Percentiles rank a stretch among this genome's conserved stretches.
These are phyloP conservation scores for Eupithecia pulchellata DNA, from an alignment of 2,888 invertebrate species.

Conservation along the genomic window DNA sequence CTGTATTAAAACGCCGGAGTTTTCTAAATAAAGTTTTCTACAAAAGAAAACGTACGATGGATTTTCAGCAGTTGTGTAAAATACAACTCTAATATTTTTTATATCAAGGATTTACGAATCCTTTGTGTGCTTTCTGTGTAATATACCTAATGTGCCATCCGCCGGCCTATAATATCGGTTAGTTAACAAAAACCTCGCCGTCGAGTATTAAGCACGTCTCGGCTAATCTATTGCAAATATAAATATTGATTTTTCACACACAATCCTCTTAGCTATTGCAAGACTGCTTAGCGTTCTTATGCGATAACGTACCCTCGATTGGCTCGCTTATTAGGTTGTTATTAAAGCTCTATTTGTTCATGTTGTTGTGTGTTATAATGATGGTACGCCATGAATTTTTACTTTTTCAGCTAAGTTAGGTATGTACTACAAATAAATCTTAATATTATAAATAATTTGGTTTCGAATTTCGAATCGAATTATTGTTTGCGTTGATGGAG, in stretches of 20 bases:
- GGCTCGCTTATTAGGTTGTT: neutral
- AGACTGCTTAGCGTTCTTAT: slow-evolving; percentile 28
- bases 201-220: slow-evolving; percentile 52
- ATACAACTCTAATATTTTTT: too few species aligned
- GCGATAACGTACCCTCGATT: neutral
- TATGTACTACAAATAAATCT: too few species aligned
- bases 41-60: too few species aligned
- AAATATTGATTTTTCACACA: slow-evolving; percentile 50
- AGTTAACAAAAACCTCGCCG: slow-evolving; percentile 51
- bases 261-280: slow-evolving; percentile 52
- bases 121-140: too few species aligned
- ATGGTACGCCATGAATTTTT: neutral
- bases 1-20: too few species aligned
- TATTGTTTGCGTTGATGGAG: too few species aligned
- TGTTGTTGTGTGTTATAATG: neutral
- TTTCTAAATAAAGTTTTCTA: too few species aligned
- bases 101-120: too few species aligned
- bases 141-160: neutral
- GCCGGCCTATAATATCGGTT: slow-evolving; percentile 34
- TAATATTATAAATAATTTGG: too few species aligned
- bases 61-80: too few species aligned
- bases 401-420: too few species aligned
- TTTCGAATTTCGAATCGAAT: too few species aligned
- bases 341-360: neutral
- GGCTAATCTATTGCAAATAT: slow-evolving; percentile 58